phyloP scores from a whole-genome alignment of 2,113 vertebrate genomes.

The Pan paniscus region DNA sequence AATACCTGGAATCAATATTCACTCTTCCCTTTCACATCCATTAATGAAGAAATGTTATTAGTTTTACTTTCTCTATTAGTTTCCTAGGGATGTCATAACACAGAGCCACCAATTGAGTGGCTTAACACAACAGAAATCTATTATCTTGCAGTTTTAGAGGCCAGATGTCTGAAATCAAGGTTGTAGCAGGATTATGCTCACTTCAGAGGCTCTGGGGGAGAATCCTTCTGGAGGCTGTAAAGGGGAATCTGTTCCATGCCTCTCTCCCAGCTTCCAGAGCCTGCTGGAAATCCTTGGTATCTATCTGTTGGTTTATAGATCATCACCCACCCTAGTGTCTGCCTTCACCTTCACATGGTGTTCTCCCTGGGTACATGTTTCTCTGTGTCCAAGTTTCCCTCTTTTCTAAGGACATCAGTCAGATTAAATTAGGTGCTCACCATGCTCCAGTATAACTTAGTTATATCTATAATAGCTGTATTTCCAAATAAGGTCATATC shows the following conservation, averaged over 20 bases:
- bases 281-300: too few relatives aligned
- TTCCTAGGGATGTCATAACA: background rate
- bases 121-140: too few relatives aligned
- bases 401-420: background rate
- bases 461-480: background rate
- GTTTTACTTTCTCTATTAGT: background rate
- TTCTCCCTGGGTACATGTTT: background rate
- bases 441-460: background rate
- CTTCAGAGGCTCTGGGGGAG: background rate
- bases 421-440: background rate
- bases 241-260: too few relatives aligned
- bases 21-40: background rate
- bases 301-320: rapidly evolving
- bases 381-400: background rate
- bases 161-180: background rate
- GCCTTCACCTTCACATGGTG: background rate
- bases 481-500: background rate
- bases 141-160: background rate
- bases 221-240: background rate
- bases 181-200: too few relatives aligned
- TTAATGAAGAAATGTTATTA: background rate
- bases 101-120: background rate
- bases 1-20: background rate
- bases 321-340: background rate
- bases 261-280: background rate